Evolutionary conservation across 1,140 invertebrate genomes (phyloP), one percentile per base, ranked within the genome.

Genomic region (Parapsyche elsis): DNA sequence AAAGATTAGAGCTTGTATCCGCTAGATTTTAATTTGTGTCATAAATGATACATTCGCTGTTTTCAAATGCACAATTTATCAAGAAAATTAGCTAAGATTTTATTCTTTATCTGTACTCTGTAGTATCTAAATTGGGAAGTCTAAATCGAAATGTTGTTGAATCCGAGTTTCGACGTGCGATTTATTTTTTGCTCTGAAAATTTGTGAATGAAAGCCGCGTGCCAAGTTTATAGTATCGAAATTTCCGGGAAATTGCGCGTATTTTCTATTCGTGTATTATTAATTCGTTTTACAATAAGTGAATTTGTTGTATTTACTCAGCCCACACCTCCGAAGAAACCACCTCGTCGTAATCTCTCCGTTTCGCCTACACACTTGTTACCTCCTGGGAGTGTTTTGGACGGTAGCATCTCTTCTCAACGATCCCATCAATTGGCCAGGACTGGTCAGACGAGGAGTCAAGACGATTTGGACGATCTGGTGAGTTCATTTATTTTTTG

Each of bases 321-420:
- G 91, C 93, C 94, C 57, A 95, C 94, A 44, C 95, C 95, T 38
- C 95, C 95, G 2, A 96, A 96, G 87, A 97, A 97, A 87, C 95
- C 95, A 74, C 95, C 95, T 0, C 89, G 95, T 59, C 90, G 95
- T 74, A 96, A 96, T 85, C 88, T 96, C 16, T 95, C 94, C 21
- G 93, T 96, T 23, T 96, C 95, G 0, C 95, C 95, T 14, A 95
- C 94, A 2, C 88, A 89, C 84, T 87, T 88, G 77, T 86, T 89
- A 84, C 88, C 88, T 64, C 88, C 88, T 23, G 84, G 89, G 83
- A 30, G 57, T 38, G 87, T 86, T 44, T 86, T 87, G 67, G 87
- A 88, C 85, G 90, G 88, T 82, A 85, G 85, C 5, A 85, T 84
- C 0, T 21, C 23, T n/a, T 38, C 23, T 7, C 75, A 76, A 16